phyloP scores from a whole-genome alignment of 2,113 vertebrate species.

The Bufo gargarizans region DNA sequence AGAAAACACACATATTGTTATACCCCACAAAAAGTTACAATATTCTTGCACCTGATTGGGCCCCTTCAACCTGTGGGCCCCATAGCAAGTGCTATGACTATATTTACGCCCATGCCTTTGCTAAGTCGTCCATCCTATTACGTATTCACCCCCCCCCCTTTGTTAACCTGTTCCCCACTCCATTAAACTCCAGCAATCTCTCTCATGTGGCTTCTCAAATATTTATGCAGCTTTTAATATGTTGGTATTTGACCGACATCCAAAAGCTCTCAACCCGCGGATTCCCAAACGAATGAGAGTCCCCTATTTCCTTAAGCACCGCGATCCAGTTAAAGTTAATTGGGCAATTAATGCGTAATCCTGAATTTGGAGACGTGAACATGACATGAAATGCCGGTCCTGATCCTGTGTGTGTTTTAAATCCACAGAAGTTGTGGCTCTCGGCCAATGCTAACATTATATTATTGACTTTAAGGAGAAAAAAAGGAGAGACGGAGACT shows the following conservation, averaged over 20 bases:
- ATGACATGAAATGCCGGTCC: slow-evolving; percentile 17
- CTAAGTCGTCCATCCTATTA: not conserved
- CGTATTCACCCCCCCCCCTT: not conserved
- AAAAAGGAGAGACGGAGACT: not conserved
- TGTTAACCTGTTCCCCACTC: slow-evolving; percentile 45
- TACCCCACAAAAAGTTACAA: too few species aligned
- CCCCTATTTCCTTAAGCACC: slow-evolving; percentile 30
- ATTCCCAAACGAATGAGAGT: not conserved
- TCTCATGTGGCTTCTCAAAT: slow-evolving; percentile 56
- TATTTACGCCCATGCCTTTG: not conserved
- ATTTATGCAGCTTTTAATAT: slow-evolving; percentile 58
- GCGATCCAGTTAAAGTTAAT: slow-evolving; percentile 54
- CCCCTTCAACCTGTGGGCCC: too few species aligned
- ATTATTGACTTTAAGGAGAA: slow-evolving; percentile 31
- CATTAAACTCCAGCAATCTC: slow-evolving; percentile 52
- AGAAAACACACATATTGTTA: too few species aligned
- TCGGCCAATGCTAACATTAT: slow-evolving; percentile 28
- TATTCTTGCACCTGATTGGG: too few species aligned
- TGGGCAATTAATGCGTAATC: slow-evolving; percentile 55
- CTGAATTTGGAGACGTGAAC: slow-evolving; percentile 41
- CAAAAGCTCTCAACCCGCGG: slow-evolving; percentile 46
- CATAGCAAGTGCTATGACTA: too few species aligned
- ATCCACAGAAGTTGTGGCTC: slow-evolving; percentile 39
- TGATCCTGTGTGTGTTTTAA: slow-evolving; percentile 19
- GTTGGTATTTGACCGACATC: slow-evolving; percentile 52